A percentile compares a stretch with the other conserved stretches of the same genome.
These are phyloP conservation scores for Sceliomorpha sp. DNA, from an alignment of 2,888 invertebrate genomes.

Conservation along the genomic window DNA sequence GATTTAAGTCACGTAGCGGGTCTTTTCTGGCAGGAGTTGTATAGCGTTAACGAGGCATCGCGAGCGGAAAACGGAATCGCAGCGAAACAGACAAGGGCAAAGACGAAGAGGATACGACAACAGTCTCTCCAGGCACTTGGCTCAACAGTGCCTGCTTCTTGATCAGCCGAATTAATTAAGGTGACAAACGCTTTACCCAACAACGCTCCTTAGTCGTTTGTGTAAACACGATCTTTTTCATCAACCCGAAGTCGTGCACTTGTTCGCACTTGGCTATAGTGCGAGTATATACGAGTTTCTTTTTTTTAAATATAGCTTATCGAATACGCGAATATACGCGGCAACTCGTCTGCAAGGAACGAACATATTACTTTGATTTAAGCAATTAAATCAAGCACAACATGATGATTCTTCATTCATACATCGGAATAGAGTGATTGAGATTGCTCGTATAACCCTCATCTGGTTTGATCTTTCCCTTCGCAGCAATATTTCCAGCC, in stretches of 20 bases:
- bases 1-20: constrained; percentile 76
- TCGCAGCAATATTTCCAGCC: constrained; percentile 36
- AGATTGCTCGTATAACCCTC: constrained; percentile 48
- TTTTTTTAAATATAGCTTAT: too few relatives aligned
- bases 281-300: too few relatives aligned
- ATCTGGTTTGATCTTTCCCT: constrained; percentile 48
- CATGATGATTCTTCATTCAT: constrained; percentile 51
- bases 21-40: constrained; percentile 65
- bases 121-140: constrained; percentile 52
- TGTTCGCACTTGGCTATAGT: too few relatives aligned
- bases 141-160: constrained; percentile 46
- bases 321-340: too few relatives aligned
- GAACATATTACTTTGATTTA: constrained; percentile 41
- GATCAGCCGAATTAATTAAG: constrained; percentile 54
- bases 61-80: constrained; percentile 58
- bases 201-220: constrained; percentile 36
- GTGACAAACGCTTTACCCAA: constrained; percentile 48
- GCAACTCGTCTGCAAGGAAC: constrained; percentile 22
- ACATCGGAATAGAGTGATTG: constrained; percentile 51
- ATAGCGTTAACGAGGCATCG: constrained; percentile 67
- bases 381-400: constrained; percentile 51
- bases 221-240: constrained; percentile 30
- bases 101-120: constrained; percentile 49
- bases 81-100: constrained; percentile 53
- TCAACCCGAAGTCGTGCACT: too few relatives aligned